These are phyloP conservation scores for Pterocles gutturalis DNA, from an alignment of 2,113 vertebrate genomes.

Conservation along the genomic window DNA sequence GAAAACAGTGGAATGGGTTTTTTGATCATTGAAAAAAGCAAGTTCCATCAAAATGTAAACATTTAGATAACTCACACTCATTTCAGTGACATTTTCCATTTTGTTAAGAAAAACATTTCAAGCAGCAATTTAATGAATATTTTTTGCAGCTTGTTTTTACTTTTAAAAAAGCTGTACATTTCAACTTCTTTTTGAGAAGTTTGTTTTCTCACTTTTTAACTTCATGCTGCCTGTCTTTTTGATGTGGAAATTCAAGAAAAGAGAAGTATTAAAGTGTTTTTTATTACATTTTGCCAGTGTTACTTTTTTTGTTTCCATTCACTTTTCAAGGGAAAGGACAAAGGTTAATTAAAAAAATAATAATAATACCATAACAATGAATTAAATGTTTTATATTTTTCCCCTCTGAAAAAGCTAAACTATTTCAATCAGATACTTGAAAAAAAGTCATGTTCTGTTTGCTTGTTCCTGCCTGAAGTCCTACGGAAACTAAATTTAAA, in stretches of 20 bases:
- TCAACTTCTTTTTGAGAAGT: not conserved
- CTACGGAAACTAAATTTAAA: not conserved
- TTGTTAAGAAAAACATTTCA: constrained; percentile 22
- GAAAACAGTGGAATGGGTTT: not conserved
- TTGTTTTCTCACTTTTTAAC: not conserved
- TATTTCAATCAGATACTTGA: not conserved
- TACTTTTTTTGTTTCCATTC: not conserved
- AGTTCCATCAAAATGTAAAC: constrained; percentile 11
- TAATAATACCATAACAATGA: not conserved
- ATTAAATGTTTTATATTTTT: not conserved
- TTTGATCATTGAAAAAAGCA: not conserved
- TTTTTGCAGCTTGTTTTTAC: constrained; percentile 31
- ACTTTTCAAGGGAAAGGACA: not conserved
- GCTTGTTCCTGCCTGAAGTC: not conserved
- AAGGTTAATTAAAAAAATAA: not conserved
- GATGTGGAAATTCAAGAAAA: not conserved
- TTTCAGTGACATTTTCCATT: constrained; percentile 19
- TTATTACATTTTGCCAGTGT: not conserved
- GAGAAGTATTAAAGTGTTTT: not conserved
- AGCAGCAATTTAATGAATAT: constrained; percentile 18
- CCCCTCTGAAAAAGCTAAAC: not conserved
- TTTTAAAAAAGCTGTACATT: not conserved
- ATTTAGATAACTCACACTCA: constrained; percentile 25
- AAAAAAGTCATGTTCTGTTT: not conserved
- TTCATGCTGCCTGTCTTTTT: not conserved